Evolutionary conservation across 2,888 invertebrate genomes (phyloP).

Genomic region (Plusia festucae): DNA sequence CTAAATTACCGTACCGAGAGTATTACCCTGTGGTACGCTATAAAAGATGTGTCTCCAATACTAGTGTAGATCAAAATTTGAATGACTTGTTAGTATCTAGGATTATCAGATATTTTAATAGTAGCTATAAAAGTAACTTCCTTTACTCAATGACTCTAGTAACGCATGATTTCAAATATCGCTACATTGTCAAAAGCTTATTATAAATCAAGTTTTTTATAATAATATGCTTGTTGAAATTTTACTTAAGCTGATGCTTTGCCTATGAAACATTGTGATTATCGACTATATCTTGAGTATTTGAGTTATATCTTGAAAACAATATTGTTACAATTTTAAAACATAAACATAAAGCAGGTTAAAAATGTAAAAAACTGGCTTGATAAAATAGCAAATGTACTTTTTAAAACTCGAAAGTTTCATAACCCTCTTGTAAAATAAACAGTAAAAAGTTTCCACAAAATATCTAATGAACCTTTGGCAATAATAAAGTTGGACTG

Average conservation of each 20-base stretch:
- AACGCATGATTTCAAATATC: background rate
- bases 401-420: background rate
- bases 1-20: background rate
- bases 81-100: background rate
- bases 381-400: background rate
- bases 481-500: background rate
- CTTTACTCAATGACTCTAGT: background rate
- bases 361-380: background rate
- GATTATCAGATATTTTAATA: background rate
- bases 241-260: too few species aligned
- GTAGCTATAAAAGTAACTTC: background rate
- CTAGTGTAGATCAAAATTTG: background rate
- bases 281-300: too few species aligned
- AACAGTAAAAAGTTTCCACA: background rate
- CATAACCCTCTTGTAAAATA: background rate
- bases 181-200: background rate
- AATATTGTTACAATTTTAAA: too few species aligned
- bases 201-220: too few species aligned
- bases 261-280: too few species aligned
- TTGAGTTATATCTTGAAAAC: too few species aligned
- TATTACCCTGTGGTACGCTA: slow-evolving; percentile 1
- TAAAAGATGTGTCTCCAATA: background rate
- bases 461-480: background rate
- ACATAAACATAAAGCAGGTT: too few species aligned
- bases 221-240: too few species aligned